Base-by-base conservation (phyloP, 2,888 invertebrate genomes). In the Hyposoter didymator region DNA sequence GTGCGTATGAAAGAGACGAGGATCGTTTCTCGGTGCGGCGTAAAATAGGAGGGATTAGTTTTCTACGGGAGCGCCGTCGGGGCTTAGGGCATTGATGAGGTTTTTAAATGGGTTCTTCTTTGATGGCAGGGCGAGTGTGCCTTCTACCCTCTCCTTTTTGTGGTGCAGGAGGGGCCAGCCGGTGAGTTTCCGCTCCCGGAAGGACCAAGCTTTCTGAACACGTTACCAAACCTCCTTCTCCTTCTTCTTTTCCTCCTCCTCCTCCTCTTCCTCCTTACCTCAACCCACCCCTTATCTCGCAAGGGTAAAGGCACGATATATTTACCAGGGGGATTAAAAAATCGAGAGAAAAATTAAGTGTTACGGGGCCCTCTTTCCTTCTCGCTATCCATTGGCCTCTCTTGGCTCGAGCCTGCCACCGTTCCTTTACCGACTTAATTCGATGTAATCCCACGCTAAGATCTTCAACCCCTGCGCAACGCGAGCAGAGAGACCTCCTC, bases 101-200 rank as follows among this genome's bases (percentile, higher is more conserved):
- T 94, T 94, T 94, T 94, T 94, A 94, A 94, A 94, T 94, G 94
- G 94, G 94, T 94, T 94, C 94, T 93, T 91, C 93, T 94, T 94
- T 94, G 94, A 94, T 93, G 93, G 90, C 88, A 88, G 85, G 76
- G 73, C 87, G 19, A 64, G 78, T 84, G 82, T 75, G 67, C 79
- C 52, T 79, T 76, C 72, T 62, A 52, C 67, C 67, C 73, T 45
- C 80, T 64, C 80, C 84, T 45, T 32, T 52, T 84, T 52, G 62
- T n/a, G 67, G 47, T 78, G 76, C 72, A 76, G 80, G 84, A 84
- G 89, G 84, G 82, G 81, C 87, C 88, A 87, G 88, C 82, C 88
- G 82, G 84, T 86, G 80, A 79, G 78, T 78, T 89, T 83, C 78
- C 82, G 69, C 75, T 66, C 84, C 75, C 82, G 74, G 87, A 88